A percentile compares a stretch with the other conserved stretches of the same genome.
Conservation (phyloP, 2,113 vertebrate genomes). For the Chaetodon trifascialis region DNA sequence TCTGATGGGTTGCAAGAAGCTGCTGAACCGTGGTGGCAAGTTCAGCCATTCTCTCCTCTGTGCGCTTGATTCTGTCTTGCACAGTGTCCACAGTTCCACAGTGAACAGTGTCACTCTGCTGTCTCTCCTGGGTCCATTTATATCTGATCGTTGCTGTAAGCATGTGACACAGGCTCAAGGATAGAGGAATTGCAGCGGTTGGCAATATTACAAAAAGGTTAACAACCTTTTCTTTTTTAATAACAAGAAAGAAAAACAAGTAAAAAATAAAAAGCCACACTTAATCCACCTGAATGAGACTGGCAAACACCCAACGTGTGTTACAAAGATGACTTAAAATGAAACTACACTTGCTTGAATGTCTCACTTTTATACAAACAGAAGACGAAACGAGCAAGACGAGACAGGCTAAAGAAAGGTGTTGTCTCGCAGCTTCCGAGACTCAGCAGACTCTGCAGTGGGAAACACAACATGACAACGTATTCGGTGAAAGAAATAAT, state of each 20-base stretch:
- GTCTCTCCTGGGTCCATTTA: conserved; percentile 35
- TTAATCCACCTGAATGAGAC: conserved; percentile 13
- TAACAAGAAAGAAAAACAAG: neutral
- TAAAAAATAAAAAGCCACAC: conserved; percentile 7
- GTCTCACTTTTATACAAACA: conserved; percentile 15
- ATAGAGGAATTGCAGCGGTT: conserved; percentile 20
- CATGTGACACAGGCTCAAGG: conserved; percentile 19
- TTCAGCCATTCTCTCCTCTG: conserved; percentile 27
- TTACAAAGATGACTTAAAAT: conserved; percentile 20
- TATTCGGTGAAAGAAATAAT: neutral
- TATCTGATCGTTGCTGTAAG: conserved; percentile 17
- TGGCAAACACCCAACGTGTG: conserved; percentile 25
- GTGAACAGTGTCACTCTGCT: conserved; percentile 18
- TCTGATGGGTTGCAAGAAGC: conserved; percentile 35
- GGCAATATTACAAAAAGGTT: conserved; percentile 22
- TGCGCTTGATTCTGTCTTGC: conserved; percentile 34
- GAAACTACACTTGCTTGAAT: neutral
- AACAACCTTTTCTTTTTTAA: neutral
- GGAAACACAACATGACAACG: conserved; percentile 12
- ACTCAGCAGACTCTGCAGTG: neutral
- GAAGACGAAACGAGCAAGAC: conserved; percentile 17
- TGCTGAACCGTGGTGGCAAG: conserved; percentile 21
- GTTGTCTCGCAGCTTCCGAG: neutral
- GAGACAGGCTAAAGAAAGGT: conserved; percentile 17
- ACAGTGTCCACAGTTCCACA: too few relatives aligned